Conservation (phyloP, 2,888 invertebrate genomes). For the Trypoxylon attenuatum region DNA sequence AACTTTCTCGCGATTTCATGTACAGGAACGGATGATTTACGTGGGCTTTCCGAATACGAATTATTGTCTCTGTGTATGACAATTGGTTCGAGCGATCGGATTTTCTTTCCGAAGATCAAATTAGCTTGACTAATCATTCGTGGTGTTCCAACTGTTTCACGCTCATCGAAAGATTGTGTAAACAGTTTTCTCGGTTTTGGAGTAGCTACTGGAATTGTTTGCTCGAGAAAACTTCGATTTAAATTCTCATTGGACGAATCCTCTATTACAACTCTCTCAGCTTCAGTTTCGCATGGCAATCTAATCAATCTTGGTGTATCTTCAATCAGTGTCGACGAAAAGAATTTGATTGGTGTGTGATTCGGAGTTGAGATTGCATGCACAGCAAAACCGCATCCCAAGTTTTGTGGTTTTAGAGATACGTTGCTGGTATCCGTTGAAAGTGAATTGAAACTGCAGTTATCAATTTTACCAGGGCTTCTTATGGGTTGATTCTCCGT, state of each 20-base stretch:
- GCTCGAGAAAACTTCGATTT: background rate
- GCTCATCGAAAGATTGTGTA: background rate
- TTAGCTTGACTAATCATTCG: background rate
- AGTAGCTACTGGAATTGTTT: background rate
- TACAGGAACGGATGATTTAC: background rate
- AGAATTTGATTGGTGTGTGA: background rate
- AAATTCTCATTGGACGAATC: background rate
- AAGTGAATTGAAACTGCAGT: background rate
- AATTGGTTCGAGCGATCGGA: slow-evolving; percentile 9
- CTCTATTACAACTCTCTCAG: background rate
- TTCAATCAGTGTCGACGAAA: slow-evolving; percentile 16
- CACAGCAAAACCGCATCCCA: background rate
- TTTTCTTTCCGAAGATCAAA: background rate
- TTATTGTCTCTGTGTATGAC: slow-evolving; percentile 5
- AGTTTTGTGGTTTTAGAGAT: background rate
- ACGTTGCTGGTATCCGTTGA: background rate
- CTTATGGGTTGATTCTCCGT: background rate
- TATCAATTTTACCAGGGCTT: background rate
- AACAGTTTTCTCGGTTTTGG: background rate
- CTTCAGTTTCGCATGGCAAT: background rate
- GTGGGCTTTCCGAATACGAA: background rate
- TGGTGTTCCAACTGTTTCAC: background rate
- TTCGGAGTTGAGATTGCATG: slow-evolving; percentile 24
- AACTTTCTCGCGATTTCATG: slow-evolving; percentile 12
- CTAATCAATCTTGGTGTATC: background rate